Evolutionary conservation across 2,113 vertebrate genomes (phyloP).

Genomic region (Megaptera novaeangliae): DNA sequence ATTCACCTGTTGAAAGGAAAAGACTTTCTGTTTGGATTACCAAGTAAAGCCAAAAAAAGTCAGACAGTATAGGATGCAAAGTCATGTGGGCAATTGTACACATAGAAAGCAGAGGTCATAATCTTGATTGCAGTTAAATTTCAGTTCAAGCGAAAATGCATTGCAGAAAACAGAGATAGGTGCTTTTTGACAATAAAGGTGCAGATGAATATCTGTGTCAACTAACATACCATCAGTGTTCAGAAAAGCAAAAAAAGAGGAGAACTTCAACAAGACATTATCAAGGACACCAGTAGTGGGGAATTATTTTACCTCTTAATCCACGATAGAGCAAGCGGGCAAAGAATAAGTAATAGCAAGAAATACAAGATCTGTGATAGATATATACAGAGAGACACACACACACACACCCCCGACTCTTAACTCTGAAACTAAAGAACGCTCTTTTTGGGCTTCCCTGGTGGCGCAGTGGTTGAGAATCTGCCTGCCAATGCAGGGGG

Average conservation of each 20-base stretch:
- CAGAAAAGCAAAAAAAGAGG: background rate
- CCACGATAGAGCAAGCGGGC: background rate
- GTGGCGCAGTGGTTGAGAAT: no score
- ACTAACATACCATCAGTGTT: no score
- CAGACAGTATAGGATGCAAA: no score
- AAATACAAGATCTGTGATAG: no score
- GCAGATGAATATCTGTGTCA: no score
- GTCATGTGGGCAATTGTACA: no score
- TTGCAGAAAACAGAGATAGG: background rate
- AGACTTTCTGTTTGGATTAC: background rate
- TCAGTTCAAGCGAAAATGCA: background rate
- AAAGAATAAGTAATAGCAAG: background rate
- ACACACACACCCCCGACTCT: no score
- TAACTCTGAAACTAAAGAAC: no score
- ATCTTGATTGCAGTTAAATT: background rate
- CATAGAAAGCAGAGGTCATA: no score
- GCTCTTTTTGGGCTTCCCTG: no score
- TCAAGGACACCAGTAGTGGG: rapidly evolving
- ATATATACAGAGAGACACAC: no score
- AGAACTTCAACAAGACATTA: background rate
- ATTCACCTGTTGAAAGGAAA: background rate
- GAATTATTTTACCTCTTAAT: background rate
- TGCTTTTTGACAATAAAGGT: background rate
- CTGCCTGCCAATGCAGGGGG: no score
- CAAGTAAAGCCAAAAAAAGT: background rate